Evolutionary conservation across 2,113 vertebrate genomes (phyloP).

Genomic region (Plestiodon gilberti): DNA sequence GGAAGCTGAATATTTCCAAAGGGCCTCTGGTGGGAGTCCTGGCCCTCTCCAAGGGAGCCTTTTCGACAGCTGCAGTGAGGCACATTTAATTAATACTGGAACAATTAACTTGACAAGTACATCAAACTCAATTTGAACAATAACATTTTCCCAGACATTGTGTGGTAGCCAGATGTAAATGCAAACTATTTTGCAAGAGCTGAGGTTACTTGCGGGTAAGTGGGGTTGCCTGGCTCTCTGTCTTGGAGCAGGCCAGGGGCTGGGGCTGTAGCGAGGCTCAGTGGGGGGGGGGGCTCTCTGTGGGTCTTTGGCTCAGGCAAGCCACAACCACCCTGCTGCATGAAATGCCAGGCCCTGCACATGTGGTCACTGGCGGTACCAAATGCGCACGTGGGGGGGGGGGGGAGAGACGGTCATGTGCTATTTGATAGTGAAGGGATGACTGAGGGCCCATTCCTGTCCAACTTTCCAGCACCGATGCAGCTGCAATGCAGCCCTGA

Average conservation of each 20-base stretch:
- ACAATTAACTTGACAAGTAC: slow-evolving; percentile 73
- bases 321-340: too few relatives aligned
- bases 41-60: slow-evolving; percentile 33
- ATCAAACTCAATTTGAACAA: slow-evolving; percentile 69
- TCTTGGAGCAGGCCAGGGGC: slow-evolving; percentile 46
- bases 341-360: too few relatives aligned
- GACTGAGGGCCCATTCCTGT: too few relatives aligned
- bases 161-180: slow-evolving; percentile 77
- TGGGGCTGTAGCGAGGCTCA: slow-evolving; percentile 43
- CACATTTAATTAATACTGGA: slow-evolving; percentile 76
- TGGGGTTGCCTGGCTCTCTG: slow-evolving; percentile 22
- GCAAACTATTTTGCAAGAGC: slow-evolving; percentile 41
- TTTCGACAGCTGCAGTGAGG: slow-evolving; percentile 67
- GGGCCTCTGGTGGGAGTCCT: background rate
- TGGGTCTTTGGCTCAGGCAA: too few relatives aligned
- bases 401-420: too few relatives aligned
- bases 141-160: slow-evolving; percentile 65
- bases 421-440: too few relatives aligned
- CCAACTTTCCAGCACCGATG: too few relatives aligned
- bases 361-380: too few relatives aligned
- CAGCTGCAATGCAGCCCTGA: too few relatives aligned
- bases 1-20: slow-evolving; percentile 13
- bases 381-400: too few relatives aligned
- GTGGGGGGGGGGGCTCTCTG: too few relatives aligned
- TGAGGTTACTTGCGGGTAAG: slow-evolving; percentile 69